These are phyloP conservation scores for Plemyria rubiginata DNA, from an alignment of 2,888 invertebrate species.

Conservation along the genomic window DNA sequence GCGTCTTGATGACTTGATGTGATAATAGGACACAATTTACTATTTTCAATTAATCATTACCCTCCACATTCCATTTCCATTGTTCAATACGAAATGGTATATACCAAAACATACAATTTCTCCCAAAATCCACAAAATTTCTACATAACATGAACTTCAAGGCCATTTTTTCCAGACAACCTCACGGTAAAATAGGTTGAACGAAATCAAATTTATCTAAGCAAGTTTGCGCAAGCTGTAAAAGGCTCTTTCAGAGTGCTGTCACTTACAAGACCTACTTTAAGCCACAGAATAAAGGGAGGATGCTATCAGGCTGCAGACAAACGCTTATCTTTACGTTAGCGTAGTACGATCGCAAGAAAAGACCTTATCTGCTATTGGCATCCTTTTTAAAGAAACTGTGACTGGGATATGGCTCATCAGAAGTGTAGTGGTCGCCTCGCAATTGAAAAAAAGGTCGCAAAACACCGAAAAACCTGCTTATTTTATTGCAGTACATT, in stretches of 20 bases:
- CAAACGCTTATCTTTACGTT: neutral
- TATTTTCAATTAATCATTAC: too few relatives aligned
- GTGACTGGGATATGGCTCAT: too few relatives aligned
- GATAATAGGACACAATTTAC: too few relatives aligned
- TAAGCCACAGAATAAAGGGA: conserved; percentile 7
- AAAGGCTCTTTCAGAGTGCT: conserved; percentile 22
- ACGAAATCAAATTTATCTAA: conserved; percentile 32
- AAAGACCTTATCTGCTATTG: too few relatives aligned
- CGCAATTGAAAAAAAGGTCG: too few relatives aligned
- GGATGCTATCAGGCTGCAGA: neutral
- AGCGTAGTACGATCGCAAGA: too few relatives aligned
- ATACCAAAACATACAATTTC: neutral
- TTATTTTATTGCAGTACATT: too few relatives aligned
- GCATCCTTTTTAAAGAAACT: too few relatives aligned
- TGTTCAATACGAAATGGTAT: neutral
- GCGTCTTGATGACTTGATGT: too few relatives aligned
- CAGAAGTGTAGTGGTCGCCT: too few relatives aligned
- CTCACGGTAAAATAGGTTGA: conserved; percentile 21
- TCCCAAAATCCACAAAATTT: conserved; percentile 1
- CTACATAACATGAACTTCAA: conserved; percentile 11
- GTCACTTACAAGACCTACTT: conserved; percentile 27
- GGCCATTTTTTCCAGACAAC: conserved; percentile 18
- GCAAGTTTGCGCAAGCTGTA: conserved; percentile 19
- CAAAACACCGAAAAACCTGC: too few relatives aligned
- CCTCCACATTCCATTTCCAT: too few relatives aligned